These are phyloP conservation scores for Cliona cf. orientalis DNA, from an alignment of 37 sponge, comb jelly and placozoan species.

Conservation along the genomic window DNA sequence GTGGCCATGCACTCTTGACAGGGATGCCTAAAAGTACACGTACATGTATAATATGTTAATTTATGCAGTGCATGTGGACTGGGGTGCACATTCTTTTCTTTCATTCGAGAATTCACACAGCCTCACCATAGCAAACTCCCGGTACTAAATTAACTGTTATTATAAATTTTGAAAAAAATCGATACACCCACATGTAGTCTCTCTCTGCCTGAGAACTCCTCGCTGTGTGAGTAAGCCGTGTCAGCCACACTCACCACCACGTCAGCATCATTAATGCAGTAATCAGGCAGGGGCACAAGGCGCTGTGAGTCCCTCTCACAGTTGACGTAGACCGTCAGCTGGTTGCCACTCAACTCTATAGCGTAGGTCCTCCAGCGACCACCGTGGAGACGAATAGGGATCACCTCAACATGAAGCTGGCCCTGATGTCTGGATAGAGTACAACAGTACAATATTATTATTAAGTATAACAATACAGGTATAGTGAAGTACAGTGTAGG, in stretches of 20 bases:
- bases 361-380: conserved; percentile 37
- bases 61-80: background rate
- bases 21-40: background rate
- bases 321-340: conserved; percentile 10
- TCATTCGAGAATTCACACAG: too few relatives aligned
- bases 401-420: background rate
- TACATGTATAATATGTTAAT: background rate
- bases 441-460: background rate
- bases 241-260: conserved; percentile 13
- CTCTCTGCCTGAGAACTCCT: background rate
- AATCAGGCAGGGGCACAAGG: conserved; percentile 33
- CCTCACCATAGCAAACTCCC: too few relatives aligned
- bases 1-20: too few relatives aligned
- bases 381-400: conserved; percentile 16
- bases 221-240: background rate
- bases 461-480: background rate
- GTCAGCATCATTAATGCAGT: conserved; percentile 36
- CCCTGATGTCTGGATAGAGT: conserved; percentile 27
- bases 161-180: background rate
- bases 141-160: too few relatives aligned
- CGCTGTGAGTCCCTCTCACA: background rate
- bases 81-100: too few relatives aligned
- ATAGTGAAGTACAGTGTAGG: background rate
- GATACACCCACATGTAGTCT: conserved; percentile 29
- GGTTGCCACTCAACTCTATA: conserved; percentile 25